A percentile compares a stretch with the other conserved stretches of the same genome.
Evolutionary conservation across 2,888 invertebrate genomes (phyloP).

Genomic region (Leptopilina drosophilae): DNA sequence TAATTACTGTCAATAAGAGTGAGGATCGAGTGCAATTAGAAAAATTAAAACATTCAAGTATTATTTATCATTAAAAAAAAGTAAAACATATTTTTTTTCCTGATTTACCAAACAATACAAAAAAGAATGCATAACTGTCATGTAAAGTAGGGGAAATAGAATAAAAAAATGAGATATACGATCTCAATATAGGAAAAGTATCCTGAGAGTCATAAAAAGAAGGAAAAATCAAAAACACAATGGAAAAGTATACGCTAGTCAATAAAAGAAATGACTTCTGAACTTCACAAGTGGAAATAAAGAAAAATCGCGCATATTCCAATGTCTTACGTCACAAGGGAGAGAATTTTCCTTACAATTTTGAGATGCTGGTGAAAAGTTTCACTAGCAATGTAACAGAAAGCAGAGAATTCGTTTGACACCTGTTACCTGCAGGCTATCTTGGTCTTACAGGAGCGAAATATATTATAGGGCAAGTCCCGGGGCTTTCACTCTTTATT

Average conservation of each 20-base stretch:
- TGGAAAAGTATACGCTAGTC: not conserved
- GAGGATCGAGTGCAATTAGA: constrained; percentile 24
- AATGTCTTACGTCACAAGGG: constrained; percentile 22
- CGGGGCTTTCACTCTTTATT: constrained; percentile 61
- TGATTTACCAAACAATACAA: not conserved
- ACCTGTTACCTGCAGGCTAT: constrained; percentile 50
- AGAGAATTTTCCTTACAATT: constrained; percentile 39
- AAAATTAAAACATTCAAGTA: not conserved
- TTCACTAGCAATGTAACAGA: constrained; percentile 14
- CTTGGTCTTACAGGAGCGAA: constrained; percentile 45
- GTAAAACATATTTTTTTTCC: not conserved
- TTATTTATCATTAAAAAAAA: not conserved
- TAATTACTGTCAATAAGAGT: constrained; percentile 61
- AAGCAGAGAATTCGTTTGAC: constrained; percentile 42
- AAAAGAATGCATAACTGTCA: too few relatives aligned
- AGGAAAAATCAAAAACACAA: constrained; percentile 1
- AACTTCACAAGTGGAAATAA: not conserved
- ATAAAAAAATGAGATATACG: too few relatives aligned
- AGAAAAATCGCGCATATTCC: not conserved
- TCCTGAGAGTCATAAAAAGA: not conserved
- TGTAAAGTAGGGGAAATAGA: too few relatives aligned
- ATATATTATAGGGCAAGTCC: constrained; percentile 53
- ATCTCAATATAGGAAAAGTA: too few relatives aligned
- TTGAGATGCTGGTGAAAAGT: constrained; percentile 42
- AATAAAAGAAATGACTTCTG: not conserved